Evolutionary conservation across 92 coral and sea anemone species (phyloP), one percentile per base, ranked within the genome.

Genomic region (Blastomussa wellsi): DNA sequence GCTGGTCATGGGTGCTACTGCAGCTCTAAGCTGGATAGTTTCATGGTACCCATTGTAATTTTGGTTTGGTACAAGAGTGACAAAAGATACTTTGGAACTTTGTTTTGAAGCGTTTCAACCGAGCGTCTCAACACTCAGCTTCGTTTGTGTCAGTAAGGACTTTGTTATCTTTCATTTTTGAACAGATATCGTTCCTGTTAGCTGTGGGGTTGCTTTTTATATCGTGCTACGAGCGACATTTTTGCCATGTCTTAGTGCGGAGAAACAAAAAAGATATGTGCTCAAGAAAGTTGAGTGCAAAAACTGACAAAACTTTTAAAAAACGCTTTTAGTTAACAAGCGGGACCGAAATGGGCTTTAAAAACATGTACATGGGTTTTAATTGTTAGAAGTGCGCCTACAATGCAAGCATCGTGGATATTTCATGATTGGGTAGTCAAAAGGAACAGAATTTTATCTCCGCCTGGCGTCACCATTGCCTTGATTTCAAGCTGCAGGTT

Each of bases 11-110:
- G 90, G 93, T 79, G 95, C 95, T 10, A 90, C 98, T 9, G 98
- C 98, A 28, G 98, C 92, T 0, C 60, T 94, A 59, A 94, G 98
- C 72, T 94, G 98, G 98, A 92, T 94, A 11, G 95, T 92, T 0
- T 94, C 98, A 0, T 94, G 98, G 98, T 94, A 94, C 83, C 98
- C 98, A 22, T 53, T 93, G 77, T 93, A 52, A 86, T 22, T 37
- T 12, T 5, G n/a, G 38, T 20, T 3, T 16, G 24, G 6, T 36
- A 5, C 39, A 12, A 24, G 36, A 17, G 44, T 26, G 64, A 60
- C 8, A 35, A 36, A 32, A n/a, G 7, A n/a, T 29, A 48, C 22
- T 81, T 70, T 51, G 71, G 67, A 36, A 52, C 26, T 82, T 53
- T 31, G 32, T 9, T 70, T 69, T 24, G 1, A 59, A 33, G 53